Percentiles rank a stretch among this genome's conserved stretches.
Conservation (phyloP, 2,113 vertebrate genomes). For the Cryptotis parvus region DNA sequence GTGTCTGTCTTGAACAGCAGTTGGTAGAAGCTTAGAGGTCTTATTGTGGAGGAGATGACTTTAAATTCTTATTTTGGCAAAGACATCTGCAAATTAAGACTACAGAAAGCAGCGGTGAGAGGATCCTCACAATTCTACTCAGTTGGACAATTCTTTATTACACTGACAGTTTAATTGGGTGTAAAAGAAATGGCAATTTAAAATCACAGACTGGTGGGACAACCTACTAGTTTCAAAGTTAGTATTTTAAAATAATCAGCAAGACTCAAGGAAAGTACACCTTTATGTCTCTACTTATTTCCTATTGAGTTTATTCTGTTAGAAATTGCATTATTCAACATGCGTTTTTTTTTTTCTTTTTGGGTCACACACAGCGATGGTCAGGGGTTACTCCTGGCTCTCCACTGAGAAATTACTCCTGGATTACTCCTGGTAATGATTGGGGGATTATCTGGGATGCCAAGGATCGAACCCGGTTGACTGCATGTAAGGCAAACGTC, state of each 20-base stretch:
- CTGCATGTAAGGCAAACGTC: too few relatives aligned
- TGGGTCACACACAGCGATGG: too few relatives aligned
- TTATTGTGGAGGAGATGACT: conserved; percentile 49
- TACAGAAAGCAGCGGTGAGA: conserved; percentile 52
- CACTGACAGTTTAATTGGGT: conserved; percentile 75
- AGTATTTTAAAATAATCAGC: not conserved
- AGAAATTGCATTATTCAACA: conserved; percentile 5
- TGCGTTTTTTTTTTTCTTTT: not conserved
- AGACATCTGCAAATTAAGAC: conserved; percentile 57
- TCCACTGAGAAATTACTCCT: too few relatives aligned
- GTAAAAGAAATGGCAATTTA: conserved; percentile 74
- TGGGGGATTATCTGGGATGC: too few relatives aligned
- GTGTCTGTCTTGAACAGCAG: not conserved
- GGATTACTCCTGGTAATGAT: too few relatives aligned
- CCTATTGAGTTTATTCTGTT: not conserved
- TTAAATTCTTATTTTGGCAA: conserved; percentile 70
- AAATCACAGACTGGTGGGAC: conserved; percentile 71
- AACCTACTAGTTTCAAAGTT: conserved; percentile 69
- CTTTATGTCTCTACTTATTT: conserved; percentile 41
- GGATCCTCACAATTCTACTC: conserved; percentile 63
- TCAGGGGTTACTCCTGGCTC: too few relatives aligned
- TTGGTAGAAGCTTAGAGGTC: not conserved
- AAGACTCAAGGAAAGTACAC: not conserved
- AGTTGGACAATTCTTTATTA: conserved; percentile 71
- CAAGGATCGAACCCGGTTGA: too few relatives aligned